Percentiles rank a stretch among this genome's conserved stretches.
These are phyloP conservation scores for Spermophilus dauricus DNA, from an alignment of 2,113 vertebrate species.

Conservation along the genomic window DNA sequence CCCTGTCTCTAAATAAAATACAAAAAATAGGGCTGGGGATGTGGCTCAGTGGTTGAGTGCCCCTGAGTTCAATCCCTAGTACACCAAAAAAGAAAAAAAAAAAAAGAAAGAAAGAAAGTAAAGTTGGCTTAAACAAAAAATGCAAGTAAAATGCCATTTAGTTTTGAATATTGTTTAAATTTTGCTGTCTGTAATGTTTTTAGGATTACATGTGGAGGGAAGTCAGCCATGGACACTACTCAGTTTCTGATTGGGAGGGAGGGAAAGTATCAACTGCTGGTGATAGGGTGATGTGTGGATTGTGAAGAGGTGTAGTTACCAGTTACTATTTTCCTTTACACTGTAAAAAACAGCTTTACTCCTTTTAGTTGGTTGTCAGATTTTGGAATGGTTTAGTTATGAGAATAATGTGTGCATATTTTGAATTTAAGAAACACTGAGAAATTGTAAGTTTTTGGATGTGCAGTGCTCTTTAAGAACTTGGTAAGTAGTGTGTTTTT, in stretches of 20 bases:
- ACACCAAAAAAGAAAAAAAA: too few species aligned
- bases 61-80: too few species aligned
- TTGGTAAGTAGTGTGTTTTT: background rate
- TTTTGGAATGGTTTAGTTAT: constrained; percentile 15
- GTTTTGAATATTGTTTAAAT: background rate
- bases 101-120: too few species aligned
- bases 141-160: background rate
- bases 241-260: background rate
- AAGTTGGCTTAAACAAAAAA: background rate
- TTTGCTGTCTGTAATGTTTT: background rate
- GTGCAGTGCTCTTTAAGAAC: background rate
- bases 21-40: too few species aligned
- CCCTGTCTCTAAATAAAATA: too few species aligned
- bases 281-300: background rate
- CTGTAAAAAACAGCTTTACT: background rate
- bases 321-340: background rate
- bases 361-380: background rate
- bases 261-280: background rate
- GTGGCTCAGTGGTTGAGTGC: too few species aligned
- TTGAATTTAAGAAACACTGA: background rate
- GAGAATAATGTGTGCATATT: background rate
- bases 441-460: background rate
- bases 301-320: background rate
- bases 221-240: background rate
- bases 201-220: background rate